Base-by-base conservation (phyloP, 2,113 vertebrate genomes). In the Varanus salvator region DNA sequence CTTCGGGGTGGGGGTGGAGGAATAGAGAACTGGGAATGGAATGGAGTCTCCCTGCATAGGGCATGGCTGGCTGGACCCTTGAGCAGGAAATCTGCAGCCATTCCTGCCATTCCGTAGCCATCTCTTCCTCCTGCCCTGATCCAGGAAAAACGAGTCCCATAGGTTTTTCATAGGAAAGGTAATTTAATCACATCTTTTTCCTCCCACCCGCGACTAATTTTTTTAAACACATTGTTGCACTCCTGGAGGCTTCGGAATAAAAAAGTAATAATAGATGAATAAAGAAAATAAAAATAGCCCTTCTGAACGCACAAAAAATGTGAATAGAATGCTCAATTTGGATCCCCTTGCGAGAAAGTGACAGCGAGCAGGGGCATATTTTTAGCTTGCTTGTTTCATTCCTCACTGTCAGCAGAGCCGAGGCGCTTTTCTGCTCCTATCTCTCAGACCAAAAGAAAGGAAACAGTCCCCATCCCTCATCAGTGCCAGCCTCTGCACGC, bases 311-410 rank as follows among this genome's bases (percentile, higher is more conserved):
- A 57, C 34, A 1, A 21, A 31, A 48, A 50, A 31, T 44, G 83
- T 48, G 85, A 80, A 87, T 44, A 69, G 76, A 87, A 80, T 12
- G 60, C 60, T 87, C 76, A n/a, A 50, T 78, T 78, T 68, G 86
- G 75, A 50, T 25, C 74, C 31, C 23, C 23, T 68, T 66, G 57
- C 27, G 4, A n/a, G 7, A 34, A 34, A 69, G 48, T 7, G 60
- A 50, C 31, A 50, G 72, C 60, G 25, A 19, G 48, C 31, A 11
- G 38, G n/a, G 7, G 75, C 29, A 64, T 89, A 89, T 89, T 89
- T 89, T 85, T 89, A 85, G 88, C 75, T 54, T 25, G 6, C 60
- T 54, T 44, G n/a, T 78, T 89, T 85, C 23, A 44, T 89, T 89
- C 57, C 82, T 85, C 83, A 85, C 57, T 89, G 82, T 89, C 82